phyloP scores from a whole-genome alignment of 2,113 vertebrate species.

The Sciurus niger region DNA sequence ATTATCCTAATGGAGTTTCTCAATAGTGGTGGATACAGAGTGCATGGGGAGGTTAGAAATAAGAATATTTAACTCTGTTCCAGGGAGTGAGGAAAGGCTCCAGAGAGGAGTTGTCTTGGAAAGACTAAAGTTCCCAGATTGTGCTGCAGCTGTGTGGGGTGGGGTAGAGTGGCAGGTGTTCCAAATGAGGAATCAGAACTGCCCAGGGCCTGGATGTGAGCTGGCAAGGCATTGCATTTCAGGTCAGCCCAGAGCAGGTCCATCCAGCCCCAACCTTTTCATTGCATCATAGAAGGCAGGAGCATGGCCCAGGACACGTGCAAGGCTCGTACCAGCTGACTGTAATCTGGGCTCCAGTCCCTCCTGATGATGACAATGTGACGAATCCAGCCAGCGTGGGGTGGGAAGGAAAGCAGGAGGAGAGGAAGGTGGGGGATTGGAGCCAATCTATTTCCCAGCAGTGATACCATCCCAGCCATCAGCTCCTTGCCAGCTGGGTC shows the following conservation, averaged over 20 bases:
- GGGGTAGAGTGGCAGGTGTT: background rate
- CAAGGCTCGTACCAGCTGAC: background rate
- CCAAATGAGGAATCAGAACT: background rate
- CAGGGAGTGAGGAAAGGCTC: background rate
- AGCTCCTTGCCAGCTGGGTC: constrained; percentile 65
- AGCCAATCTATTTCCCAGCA: constrained; percentile 65
- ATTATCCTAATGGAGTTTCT: background rate
- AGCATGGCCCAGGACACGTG: background rate
- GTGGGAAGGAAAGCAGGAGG: background rate
- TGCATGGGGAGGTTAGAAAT: background rate
- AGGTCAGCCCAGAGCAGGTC: background rate
- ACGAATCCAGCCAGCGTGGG: background rate
- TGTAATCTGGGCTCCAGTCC: background rate
- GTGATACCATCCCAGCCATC: background rate
- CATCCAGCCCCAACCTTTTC: background rate
- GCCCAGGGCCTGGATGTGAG: background rate
- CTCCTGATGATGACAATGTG: background rate
- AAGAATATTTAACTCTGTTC: background rate
- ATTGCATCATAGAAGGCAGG: background rate
- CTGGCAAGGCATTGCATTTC: background rate
- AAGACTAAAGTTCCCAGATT: background rate
- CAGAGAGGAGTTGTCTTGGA: background rate
- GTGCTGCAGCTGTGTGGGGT: background rate
- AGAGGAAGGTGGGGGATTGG: background rate
- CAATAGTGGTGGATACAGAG: background rate